Evolutionary conservation across 2,797 vertebrate genomes (phyloP).

Genomic region (Ptychobarbus kaznakovi): DNA sequence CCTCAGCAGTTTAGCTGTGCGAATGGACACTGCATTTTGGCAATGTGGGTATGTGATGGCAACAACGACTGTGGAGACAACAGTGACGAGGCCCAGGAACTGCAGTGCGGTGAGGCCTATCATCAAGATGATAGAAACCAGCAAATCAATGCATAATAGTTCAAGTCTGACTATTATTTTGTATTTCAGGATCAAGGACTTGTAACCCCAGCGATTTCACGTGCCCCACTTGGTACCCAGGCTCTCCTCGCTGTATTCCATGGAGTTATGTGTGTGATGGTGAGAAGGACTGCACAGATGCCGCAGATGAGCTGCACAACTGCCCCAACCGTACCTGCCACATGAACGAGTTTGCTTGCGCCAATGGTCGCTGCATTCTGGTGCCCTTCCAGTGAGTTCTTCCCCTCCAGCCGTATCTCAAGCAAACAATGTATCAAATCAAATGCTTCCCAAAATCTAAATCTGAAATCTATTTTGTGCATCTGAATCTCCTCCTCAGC

Average conservation of each 20-base stretch:
- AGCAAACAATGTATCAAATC: not conserved
- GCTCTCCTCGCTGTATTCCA: constrained; percentile 83
- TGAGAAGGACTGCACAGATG: constrained; percentile 87
- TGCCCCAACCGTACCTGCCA: constrained; percentile 88
- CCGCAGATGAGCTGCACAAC: constrained; percentile 89
- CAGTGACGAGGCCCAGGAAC: constrained; percentile 89
- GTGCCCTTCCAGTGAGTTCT: constrained; percentile 78
- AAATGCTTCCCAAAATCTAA: not conserved
- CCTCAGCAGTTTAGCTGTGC: constrained; percentile 75
- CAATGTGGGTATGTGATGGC: constrained; percentile 75
- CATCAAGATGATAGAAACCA: not conserved
- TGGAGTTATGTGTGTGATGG: constrained; percentile 86
- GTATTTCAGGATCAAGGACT: constrained; percentile 77
- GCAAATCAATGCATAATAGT: not conserved
- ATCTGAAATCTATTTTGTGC: not conserved
- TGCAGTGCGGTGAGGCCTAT: constrained; percentile 85
- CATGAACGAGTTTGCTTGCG: constrained; percentile 85
- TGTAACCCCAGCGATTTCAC: constrained; percentile 86
- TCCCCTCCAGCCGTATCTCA: not conserved
- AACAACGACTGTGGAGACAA: constrained; percentile 93
- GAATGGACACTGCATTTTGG: constrained; percentile 76
- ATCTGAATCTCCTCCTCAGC: constrained; percentile 67
- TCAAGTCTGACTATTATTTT: not conserved
- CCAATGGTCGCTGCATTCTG: constrained; percentile 86
- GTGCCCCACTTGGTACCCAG: constrained; percentile 79